A percentile compares a stretch with the other conserved stretches of the same genome.
These are phyloP conservation scores for Carposina sasakii DNA, from an alignment of 1,140 invertebrate genomes.

Conservation along the genomic window DNA sequence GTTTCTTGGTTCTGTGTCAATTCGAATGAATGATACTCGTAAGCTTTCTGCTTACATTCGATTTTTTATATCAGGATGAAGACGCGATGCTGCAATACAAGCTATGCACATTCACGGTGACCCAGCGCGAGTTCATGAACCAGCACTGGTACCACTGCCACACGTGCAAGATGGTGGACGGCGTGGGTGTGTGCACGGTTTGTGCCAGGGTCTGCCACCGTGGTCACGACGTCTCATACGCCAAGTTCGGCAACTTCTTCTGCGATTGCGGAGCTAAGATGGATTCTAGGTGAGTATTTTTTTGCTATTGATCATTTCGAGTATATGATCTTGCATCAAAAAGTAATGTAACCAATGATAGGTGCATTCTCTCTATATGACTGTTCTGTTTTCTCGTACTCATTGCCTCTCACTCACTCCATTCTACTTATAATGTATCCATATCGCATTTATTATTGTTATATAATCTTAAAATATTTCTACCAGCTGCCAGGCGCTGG, in stretches of 20 bases:
- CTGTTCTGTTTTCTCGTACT: too few relatives aligned
- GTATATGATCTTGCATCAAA: too few relatives aligned
- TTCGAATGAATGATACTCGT: too few relatives aligned
- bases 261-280: slow-evolving; percentile 99
- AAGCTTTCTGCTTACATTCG: slow-evolving; percentile 1
- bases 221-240: slow-evolving; percentile 97
- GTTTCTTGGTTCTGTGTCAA: too few relatives aligned
- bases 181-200: slow-evolving; percentile 97
- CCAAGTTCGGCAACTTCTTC: slow-evolving; percentile 99
- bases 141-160: slow-evolving; percentile 99
- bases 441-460: too few relatives aligned
- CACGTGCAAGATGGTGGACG: slow-evolving; percentile 98
- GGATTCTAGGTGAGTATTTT: slow-evolving; percentile 72
- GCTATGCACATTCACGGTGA: slow-evolving; percentile 96
- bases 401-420: too few relatives aligned
- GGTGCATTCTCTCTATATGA: too few relatives aligned
- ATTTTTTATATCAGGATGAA: slow-evolving; percentile 79
- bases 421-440: too few relatives aligned
- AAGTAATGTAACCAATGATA: too few relatives aligned
- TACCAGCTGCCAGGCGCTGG: slow-evolving; percentile 78
- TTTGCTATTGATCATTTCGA: not conserved
- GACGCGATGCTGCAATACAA: slow-evolving; percentile 93
- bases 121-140: slow-evolving; percentile 98
- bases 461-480: slow-evolving; percentile 11
- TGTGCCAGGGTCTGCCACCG: slow-evolving; percentile 98